phyloP scores from a whole-genome alignment of 2,797 vertebrate genomes.

The Catharus ustulatus region DNA sequence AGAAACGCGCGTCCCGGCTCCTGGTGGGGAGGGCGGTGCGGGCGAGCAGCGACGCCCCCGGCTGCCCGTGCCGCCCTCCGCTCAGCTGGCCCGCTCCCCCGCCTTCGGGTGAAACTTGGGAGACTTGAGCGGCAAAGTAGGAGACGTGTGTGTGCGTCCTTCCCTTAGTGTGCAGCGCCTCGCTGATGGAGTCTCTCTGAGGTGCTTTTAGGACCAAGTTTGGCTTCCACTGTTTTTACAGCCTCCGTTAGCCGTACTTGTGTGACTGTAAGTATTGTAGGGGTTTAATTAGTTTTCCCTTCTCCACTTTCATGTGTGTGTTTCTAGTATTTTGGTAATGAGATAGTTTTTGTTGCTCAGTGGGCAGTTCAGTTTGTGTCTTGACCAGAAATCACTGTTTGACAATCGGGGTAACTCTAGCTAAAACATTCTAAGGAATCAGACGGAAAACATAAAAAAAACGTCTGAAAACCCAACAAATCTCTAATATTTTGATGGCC shows the following conservation, averaged over 20 bases:
- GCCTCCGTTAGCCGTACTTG: accelerated
- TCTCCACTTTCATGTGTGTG: accelerated
- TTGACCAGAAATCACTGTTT: background rate
- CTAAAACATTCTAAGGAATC: background rate
- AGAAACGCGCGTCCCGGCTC: background rate
- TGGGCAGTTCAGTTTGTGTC: background rate
- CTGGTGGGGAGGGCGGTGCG: background rate
- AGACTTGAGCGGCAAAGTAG: background rate
- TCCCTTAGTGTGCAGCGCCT: accelerated
- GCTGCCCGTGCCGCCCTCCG: background rate
- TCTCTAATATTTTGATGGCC: background rate
- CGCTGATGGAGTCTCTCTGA: background rate
- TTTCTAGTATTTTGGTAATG: background rate
- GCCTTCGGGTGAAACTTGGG: background rate
- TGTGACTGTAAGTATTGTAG: background rate
- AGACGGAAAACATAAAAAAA: background rate
- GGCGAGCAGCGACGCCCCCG: background rate
- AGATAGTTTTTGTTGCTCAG: background rate
- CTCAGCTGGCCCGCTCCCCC: background rate
- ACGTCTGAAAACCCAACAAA: accelerated
- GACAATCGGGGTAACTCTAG: background rate
- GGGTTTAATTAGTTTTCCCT: accelerated
- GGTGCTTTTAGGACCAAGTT: background rate
- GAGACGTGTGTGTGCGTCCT: background rate
- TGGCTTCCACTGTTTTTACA: background rate